Evolutionary conservation across 2,113 vertebrate genomes (phyloP), one percentile per base, ranked within the genome.

Genomic region (Acrocephalus arundinaceus): DNA sequence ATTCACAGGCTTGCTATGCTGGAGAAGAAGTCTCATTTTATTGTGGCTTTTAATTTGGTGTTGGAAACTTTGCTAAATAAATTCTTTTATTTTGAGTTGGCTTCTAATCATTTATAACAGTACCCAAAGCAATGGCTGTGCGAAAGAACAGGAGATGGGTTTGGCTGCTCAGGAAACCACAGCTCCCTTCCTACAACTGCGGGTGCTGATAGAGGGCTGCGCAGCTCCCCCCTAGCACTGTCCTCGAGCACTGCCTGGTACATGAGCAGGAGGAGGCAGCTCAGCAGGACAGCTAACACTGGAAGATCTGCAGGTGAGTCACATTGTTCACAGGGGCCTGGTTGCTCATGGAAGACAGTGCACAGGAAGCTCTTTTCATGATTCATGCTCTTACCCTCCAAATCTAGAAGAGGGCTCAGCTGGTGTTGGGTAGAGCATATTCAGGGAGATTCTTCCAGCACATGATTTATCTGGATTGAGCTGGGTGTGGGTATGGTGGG

Each of bases 161-260:
- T 93, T 54, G 35, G 52, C 48, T 43, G 45, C 77, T 81, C 90
- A 87, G 96, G 93, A 96, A 96, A 83, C 93, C 52, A 1, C 87
- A 39, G 43, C 20, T 89, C 43, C 68, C 39, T 30, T 51, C 31
- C 65, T 57, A 21, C 55, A 86, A 19, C 95, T 94, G 96, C 0
- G 18, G 0, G 4, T 35, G 30, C 77, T 78, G 95, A 96, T 96
- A 96, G 80, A 43, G 45, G 28, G 8, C 66, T 20, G 80, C 37
- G 55, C 67, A 86, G 58, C 21, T 43, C 61, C 43, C 4, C 0
- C 0, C 21, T 4, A 9, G 18, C 5, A 2, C 18, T 46, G 83
- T 27, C 8, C 46, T 76, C 49, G 43, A 82, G 52, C 74, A 78
- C 58, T 9, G 2, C 28, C 17, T 4, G 2, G 5, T 19, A n/a